Conservation (phyloP, 2,888 invertebrate species). For the Acronicta aceris region DNA sequence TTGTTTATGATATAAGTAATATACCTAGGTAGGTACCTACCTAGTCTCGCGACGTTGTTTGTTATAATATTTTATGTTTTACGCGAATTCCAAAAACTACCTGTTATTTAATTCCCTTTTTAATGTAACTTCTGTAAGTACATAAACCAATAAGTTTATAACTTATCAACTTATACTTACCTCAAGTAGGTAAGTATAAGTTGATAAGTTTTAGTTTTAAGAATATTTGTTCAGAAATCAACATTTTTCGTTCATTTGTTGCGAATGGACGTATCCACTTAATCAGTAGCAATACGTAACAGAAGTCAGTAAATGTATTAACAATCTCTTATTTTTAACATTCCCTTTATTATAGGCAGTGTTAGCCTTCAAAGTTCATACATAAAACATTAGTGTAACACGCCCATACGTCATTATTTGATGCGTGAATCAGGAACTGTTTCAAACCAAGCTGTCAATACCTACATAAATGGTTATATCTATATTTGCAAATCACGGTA, state of each 20-base stretch:
- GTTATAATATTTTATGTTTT: too few relatives aligned
- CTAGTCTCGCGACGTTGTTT: too few relatives aligned
- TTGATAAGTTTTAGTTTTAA: too few relatives aligned
- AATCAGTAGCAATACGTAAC: not conserved
- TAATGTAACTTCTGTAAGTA: not conserved
- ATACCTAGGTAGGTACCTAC: too few relatives aligned
- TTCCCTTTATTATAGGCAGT: not conserved
- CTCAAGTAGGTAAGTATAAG: too few relatives aligned
- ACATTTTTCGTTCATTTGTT: conserved; percentile 53
- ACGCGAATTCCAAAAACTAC: too few relatives aligned
- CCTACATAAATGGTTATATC: conserved; percentile 11
- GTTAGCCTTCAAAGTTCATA: conserved; percentile 25
- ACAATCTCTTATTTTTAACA: conserved; percentile 37
- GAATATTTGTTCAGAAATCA: conserved; percentile 43
- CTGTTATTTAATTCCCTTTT: conserved; percentile 19
- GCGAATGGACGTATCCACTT: not conserved
- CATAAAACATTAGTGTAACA: conserved; percentile 30
- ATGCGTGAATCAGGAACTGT: conserved; percentile 33
- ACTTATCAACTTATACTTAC: too few relatives aligned
- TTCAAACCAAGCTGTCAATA: conserved; percentile 1
- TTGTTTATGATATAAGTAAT: too few relatives aligned
- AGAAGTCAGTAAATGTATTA: conserved; percentile 20
- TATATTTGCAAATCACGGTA: conserved; percentile 34
- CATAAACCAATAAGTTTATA: too few relatives aligned
- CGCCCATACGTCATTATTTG: conserved; percentile 35